Base-by-base conservation (phyloP, 2,113 vertebrate species). In the Centrocercus urophasianus region DNA sequence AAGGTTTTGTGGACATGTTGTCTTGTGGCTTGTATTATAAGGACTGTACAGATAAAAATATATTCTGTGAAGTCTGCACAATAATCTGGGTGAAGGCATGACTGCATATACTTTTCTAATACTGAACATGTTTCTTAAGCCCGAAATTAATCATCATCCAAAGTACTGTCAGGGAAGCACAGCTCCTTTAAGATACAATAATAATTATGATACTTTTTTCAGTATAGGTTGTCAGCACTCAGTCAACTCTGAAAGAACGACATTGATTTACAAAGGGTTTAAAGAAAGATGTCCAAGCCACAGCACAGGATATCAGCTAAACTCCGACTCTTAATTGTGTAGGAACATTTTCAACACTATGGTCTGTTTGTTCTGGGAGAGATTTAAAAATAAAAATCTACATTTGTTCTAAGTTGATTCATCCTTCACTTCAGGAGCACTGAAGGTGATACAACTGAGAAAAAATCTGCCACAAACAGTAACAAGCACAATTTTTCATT, bases 381-480 rank as follows among this genome's bases (percentile, higher is more conserved):
- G 10, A 79, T 73, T 87, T 85, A 64, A 76, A 50, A 82, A 84
- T 48, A 82, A 90, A 90, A 73, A 20, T 25, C 4, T 45, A 14
- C 30, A 63, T 71, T 84, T 59, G 9, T 27, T 70, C 63, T 93
- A 45, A 45, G 8, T 43, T 90, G 67, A 90, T 76, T 92, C 86
- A 89, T 70, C 32, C n/a, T 72, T 19, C 28, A 87, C 56, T 73
- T 89, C 17, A n/a, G 59, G 14, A 83, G 30, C 45, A 60, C 13
- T 70, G 72, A 54, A 38, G 71, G 27, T 85, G 63, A 70, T 66
- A 76, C 18, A 93, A 82, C 10, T 66, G 59, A 92, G 83, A 73
- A 48, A 94, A 92, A 95, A 79, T 86, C 48, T 27, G 54, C 60
- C 63, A 70, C 40, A 56, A 57, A 75, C 63, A 88, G 57, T 73